Evolutionary conservation across 2,113 vertebrate genomes (phyloP), one percentile per base, ranked within the genome.

Genomic region (Oriolus oriolus): DNA sequence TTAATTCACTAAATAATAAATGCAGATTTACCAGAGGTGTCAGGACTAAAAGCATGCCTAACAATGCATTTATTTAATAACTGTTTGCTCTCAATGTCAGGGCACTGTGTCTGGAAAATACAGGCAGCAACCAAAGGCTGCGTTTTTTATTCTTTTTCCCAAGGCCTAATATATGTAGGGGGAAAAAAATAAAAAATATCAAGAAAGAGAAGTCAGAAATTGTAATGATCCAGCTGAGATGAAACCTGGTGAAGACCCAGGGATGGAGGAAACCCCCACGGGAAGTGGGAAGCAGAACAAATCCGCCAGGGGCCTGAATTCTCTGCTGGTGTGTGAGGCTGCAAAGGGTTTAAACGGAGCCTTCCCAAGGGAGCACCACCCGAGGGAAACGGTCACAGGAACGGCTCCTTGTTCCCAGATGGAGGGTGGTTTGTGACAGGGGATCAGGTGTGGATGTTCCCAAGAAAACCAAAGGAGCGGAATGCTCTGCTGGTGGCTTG

Each of bases 1-100:
- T 93, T 97, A 96, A 95, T 96, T 96, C 93, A 90, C 93, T 95
- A 94, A 95, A 95, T 95, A 96, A 96, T 90, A 94, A 93, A 96
- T 95, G 92, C 92, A 95, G 93, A 96, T 97, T 96, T 97, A 94
- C 93, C 95, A 92, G 90, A 86, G 88, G 79, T 96, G 93, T 95
- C 93, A 96, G 90, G 90, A 94, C 96, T 95, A 86, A 97, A 93
- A 94, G 90, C 96, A 97, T 94, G 87, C 93, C 95, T 81, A 95
- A 96, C 96, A 96, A 97, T 94, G 88, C 35, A 2, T 42, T 95
- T 92, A 94, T 94, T 96, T 96, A 93, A 96, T 94, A 96, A 93
- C 83, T 95, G 92, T 92, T 94, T 89, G 92, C 96, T 96, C 92
- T 96, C 96, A 94, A 76, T 96, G 93, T 95, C 92, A 96, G 79